These are phyloP conservation scores for Astropecten irregularis DNA, from an alignment of 53 echinoderm and acorn worm species.

Conservation along the genomic window DNA sequence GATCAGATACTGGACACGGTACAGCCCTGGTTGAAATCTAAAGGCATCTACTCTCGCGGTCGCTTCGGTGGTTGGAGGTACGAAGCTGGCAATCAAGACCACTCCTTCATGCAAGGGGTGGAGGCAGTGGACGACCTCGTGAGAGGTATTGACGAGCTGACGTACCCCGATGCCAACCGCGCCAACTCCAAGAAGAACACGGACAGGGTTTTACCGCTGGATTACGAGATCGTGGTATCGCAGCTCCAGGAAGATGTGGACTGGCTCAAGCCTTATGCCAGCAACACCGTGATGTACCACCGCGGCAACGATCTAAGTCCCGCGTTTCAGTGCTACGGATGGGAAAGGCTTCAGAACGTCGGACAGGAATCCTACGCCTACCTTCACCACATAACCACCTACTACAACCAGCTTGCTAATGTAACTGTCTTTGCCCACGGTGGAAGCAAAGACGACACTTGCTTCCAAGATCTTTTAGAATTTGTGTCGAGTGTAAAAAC, in stretches of 20 bases:
- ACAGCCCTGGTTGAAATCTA: conserved; percentile 48
- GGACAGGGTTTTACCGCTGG: neutral
- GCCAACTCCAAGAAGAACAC: conserved; percentile 19
- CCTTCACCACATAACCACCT: conserved; percentile 14
- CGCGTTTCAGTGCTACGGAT: neutral
- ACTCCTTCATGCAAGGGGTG: too few species aligned
- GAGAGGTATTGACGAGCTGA: neutral
- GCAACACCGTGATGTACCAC: conserved; percentile 15
- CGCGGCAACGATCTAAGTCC: neutral
- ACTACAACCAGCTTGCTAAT: conserved; percentile 23
- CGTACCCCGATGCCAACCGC: conserved; percentile 12
- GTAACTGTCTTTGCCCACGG: conserved; percentile 27
- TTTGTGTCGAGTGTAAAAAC: neutral
- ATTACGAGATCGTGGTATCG: neutral
- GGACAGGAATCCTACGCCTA: conserved; percentile 20
- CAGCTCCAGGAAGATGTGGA: conserved; percentile 5
- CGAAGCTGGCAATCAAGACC: conserved; percentile 40
- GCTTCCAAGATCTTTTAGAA: neutral
- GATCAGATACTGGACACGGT: conserved; percentile 14
- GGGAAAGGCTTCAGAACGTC: conserved; percentile 24
- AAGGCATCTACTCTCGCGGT: too few species aligned
- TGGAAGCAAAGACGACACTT: neutral
- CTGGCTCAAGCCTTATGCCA: conserved; percentile 23
- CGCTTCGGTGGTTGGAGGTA: conserved; percentile 55
- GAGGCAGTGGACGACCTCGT: conserved; percentile 23